Evolutionary conservation across 2,888 invertebrate species (phyloP), one percentile per base, ranked within the genome.

Genomic region (Sminthurides aquaticus): DNA sequence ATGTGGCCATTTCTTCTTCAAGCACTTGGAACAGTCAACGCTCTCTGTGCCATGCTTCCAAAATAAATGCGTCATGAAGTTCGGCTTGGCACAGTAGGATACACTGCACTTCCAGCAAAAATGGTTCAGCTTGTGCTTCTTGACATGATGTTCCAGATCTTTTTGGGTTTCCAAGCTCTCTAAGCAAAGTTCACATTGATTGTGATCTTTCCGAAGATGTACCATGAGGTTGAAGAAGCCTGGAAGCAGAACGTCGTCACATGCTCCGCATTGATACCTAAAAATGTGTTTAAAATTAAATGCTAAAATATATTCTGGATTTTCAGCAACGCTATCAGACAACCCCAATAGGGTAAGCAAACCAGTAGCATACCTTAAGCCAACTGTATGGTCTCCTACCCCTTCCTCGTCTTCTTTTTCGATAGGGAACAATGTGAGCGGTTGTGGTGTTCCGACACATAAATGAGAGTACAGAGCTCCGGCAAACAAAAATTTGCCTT

Each of bases 1-100:
- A 78, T 92, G 91, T 0, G 90, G 90, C 92, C 92, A 92, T 75
- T 91, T 91, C 77, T 91, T 92, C 76, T 91, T 90, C 60, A 91
- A 79, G 78, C 92, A 92, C 76, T 84, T 86, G 78, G 90, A 90
- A 77, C 92, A 92, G 43, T 87, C 79, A 1, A 89, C 87, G 79
- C 91, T 91, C 77, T 92, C 90, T 1, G 91, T 91, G 25, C 91
- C 91, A 78, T 93, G 92, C 78, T 92, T 93, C 91, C 92, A 92
- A 78, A 91, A 91, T 64, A 92, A 81, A 80, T 93, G 92, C 76
- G 90, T 90, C 20, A 89, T 90, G 66, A 91, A 92, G 76, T 91
- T 91, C 62, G 87, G 87, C 77, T 91, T 91, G 78, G 91, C 91
- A 72, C 90, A 84, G 77, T 92, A 92, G 0, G 91, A 87, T 69